Percentiles rank a stretch among this genome's conserved stretches.
phyloP scores from a whole-genome alignment of 2,113 vertebrate species.

The Eolophus roseicapilla region DNA sequence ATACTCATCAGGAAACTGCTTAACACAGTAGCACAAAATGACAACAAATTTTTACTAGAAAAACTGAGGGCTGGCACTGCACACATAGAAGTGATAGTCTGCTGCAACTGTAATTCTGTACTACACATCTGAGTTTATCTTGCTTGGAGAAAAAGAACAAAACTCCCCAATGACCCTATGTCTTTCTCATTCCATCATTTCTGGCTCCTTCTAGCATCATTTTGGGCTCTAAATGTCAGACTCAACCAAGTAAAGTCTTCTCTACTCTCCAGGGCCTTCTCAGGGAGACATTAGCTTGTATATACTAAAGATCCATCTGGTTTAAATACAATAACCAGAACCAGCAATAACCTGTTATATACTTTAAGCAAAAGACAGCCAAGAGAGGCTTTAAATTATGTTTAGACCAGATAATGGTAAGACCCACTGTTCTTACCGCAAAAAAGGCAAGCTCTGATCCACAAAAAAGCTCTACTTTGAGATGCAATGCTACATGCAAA shows the following conservation, averaged over 20 bases:
- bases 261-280: background rate
- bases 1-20: background rate
- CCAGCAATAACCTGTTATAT: background rate
- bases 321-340: background rate
- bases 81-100: background rate
- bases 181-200: background rate
- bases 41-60: background rate
- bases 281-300: background rate
- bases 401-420: background rate
- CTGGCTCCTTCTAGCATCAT: background rate
- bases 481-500: background rate
- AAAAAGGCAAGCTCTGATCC: background rate
- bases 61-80: background rate
- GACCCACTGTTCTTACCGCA: background rate
- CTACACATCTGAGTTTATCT: background rate
- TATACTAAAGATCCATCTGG: background rate
- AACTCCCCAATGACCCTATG: background rate
- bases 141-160: background rate
- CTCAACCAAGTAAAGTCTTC: background rate
- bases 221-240: background rate
- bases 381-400: background rate
- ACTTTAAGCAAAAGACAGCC: background rate
- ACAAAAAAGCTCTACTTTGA: background rate
- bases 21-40: background rate
- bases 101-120: background rate